Base-by-base conservation (phyloP, 2,797 vertebrate species). In the Tokudaia muenninki region DNA sequence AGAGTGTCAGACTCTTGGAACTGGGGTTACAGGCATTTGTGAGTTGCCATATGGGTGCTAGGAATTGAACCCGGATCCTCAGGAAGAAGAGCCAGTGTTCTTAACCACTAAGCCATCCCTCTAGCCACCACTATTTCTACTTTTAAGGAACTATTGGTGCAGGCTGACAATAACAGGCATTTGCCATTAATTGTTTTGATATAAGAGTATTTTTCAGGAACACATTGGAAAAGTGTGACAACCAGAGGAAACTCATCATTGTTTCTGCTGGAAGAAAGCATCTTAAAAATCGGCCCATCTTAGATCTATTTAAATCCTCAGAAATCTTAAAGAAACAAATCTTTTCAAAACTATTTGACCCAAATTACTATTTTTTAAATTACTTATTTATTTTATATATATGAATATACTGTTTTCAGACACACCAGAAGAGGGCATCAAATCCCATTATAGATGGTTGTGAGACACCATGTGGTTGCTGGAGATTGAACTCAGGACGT, bases 311-410 rank as follows among this genome's bases (percentile, higher is more conserved):
- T 82, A 89, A 72, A 83, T 80, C 59, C 3, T 92, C 44, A 84
- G 41, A 77, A 74, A 78, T 74, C 90, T 88, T 87, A 37, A 90
- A 92, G 74, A 79, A 91, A 81, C 72, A 63, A 67, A 41, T 34
- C 22, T 70, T 80, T 37, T 92, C 61, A 61, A 87, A 96, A 95
- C n/a, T 50, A 10, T 52, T 91, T 93, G 52, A 47, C 84, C 17
- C 57, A 74, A 86, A 78, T 82, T 57, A 2, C 93, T 91, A 44
- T n/a, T 67, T 67, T 67, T 7, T 21, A 37, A 72, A n/a, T n/a
- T n/a, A 70, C 34, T 37, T 72, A 37, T 72, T 21, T 72, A 72
- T n/a, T 67, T 34, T 67, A 72, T 72, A 19, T 72, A 72, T 37
- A 72, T 37, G 8, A 72, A 72, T n/a, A 72, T 8, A 21, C 17